Evolutionary conservation across 2,888 invertebrate species (phyloP), one percentile per base, ranked within the genome.

Genomic region (Scaeva pyrastri): DNA sequence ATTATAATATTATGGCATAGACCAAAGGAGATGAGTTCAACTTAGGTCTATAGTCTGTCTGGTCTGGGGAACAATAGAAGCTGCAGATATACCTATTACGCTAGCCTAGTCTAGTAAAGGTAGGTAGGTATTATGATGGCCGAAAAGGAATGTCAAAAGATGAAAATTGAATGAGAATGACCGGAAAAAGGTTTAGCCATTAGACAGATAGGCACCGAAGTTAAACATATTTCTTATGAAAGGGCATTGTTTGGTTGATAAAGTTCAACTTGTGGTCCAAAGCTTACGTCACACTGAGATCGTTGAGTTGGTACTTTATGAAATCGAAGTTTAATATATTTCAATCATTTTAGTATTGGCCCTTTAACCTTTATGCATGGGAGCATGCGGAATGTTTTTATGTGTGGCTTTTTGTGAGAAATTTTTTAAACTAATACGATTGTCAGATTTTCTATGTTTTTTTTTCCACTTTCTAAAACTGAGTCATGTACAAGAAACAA

Each of bases 21-120:
- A 55, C 75, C 36, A 58, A 26, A 66, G 58, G 71, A 75, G 84
- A 79, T 75, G 84, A 75, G 84, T 75, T 80, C 64, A 74, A 58
- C 36, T 11, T 43, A n/a, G 43, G 45, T 12, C 14, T 23, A 26
- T 8, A 1, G 6, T 21, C 12, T 50, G 48, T 11, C 8, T 31
- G 12, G n/a, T 26, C n/a, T 2, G n/a, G 43, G 62, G 62, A 45
- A 62, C 43, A 43, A 62, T 45, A n/a, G 21, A 10, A 50, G 21
- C 31, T 31, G 6, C 8, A 31, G 6, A 31, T 31, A 31, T 31
- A 31, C 2, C 31, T 31, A n/a, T n/a, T n/a, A n/a, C n/a, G n/a
- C n/a, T 31, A 31, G 31, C 31, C 31, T 31, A 31, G 31, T n/a
- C n/a, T n/a, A n/a, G n/a, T n/a, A n/a, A n/a, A n/a, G n/a, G n/a